Conservation (phyloP, 1,140 invertebrate genomes). For the Brachionus rotundiformis region DNA sequence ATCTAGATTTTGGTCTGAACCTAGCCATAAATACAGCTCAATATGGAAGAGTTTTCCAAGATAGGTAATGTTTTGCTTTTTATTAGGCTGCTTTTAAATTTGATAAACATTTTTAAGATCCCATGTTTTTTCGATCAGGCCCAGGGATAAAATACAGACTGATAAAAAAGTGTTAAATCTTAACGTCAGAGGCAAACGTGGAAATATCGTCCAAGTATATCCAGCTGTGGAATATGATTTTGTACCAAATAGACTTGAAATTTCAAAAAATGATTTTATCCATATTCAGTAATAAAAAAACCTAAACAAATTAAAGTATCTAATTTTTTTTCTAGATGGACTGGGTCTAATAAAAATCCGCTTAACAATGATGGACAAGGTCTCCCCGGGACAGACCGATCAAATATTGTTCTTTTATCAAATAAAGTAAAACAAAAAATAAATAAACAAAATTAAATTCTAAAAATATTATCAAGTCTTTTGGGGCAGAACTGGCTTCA, state of each 20-base stretch:
- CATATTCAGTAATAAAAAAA: conserved; percentile 63
- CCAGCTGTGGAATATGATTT: conserved; percentile 64
- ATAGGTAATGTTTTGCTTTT: conserved; percentile 54
- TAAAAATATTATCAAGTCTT: conserved; percentile 20
- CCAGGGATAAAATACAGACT: background rate
- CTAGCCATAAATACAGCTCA: conserved; percentile 62
- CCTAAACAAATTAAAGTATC: no score
- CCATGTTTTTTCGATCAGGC: background rate
- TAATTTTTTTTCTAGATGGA: conserved; percentile 60
- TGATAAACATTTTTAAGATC: background rate
- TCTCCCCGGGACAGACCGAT: conserved; percentile 59
- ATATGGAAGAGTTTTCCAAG: conserved; percentile 62
- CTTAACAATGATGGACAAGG: conserved; percentile 60
- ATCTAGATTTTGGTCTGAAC: conserved; percentile 56
- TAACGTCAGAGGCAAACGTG: conserved; percentile 50
- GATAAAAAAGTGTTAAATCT: conserved; percentile 45
- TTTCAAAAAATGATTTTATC: conserved; percentile 57
- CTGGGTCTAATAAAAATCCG: conserved; percentile 59
- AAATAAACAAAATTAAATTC: no score
- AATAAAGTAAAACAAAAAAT: conserved; percentile 51
- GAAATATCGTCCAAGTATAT: conserved; percentile 53
- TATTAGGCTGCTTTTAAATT: background rate
- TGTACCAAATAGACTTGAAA: conserved; percentile 53
- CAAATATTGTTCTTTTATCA: conserved; percentile 59
- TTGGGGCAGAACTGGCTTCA: background rate